Conservation (phyloP, 2,888 invertebrate genomes). For the Cabera pusaria region DNA sequence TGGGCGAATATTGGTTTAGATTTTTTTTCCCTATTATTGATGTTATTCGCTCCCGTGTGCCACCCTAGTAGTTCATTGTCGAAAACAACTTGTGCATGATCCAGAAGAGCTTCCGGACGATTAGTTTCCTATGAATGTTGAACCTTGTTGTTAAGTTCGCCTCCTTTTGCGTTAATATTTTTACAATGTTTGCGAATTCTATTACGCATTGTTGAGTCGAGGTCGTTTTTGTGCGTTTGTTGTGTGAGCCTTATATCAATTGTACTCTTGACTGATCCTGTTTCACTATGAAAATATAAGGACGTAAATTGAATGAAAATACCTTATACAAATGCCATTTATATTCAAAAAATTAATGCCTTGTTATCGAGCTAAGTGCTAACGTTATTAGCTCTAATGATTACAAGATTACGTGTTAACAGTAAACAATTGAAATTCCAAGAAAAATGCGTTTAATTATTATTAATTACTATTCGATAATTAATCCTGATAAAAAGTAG, state of each 20-base stretch:
- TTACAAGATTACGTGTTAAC: no score
- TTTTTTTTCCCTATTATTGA: constrained; percentile 19
- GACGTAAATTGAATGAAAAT: constrained; percentile 5
- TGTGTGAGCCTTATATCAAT: constrained; percentile 63
- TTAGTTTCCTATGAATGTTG: constrained; percentile 77
- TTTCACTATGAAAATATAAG: constrained; percentile 41
- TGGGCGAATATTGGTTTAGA: constrained; percentile 32
- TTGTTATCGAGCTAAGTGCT: no score
- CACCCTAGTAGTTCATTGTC: constrained; percentile 71
- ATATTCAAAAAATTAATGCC: no score
- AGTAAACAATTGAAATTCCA: no score
- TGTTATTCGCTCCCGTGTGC: constrained; percentile 38
- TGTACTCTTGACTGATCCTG: constrained; percentile 66
- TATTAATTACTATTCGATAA: background rate
- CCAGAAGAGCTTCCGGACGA: constrained; percentile 74
- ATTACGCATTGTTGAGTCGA: constrained; percentile 76
- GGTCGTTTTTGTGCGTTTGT: constrained; percentile 56
- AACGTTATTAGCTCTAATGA: no score
- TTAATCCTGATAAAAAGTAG: constrained; percentile 2
- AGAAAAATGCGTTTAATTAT: no score
- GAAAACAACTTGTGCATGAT: constrained; percentile 70
- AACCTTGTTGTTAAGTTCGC: constrained; percentile 80
- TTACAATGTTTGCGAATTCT: constrained; percentile 81
- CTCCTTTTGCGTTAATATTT: constrained; percentile 81
- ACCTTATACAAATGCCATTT: background rate